Conservation (phyloP, 1,140 invertebrate genomes). For the Leucophenga varia region DNA sequence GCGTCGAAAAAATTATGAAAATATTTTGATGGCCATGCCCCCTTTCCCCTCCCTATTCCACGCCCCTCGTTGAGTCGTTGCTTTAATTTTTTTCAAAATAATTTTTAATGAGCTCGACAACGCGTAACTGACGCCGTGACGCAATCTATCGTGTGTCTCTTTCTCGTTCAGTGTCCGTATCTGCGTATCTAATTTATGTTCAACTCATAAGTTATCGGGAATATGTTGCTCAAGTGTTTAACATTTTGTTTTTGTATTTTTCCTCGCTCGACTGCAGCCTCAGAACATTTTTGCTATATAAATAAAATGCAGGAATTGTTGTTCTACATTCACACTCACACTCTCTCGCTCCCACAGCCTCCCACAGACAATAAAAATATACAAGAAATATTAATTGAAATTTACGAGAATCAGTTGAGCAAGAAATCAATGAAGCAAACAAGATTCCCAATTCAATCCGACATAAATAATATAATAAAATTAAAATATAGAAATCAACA, state of each 20-base stretch:
- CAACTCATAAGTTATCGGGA: conserved; percentile 21
- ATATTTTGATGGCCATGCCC: conserved; percentile 10
- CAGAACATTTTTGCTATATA: conserved; percentile 12
- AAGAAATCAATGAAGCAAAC: conserved; percentile 14
- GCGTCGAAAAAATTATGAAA: conserved; percentile 14
- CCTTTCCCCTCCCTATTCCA: neutral
- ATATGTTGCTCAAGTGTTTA: conserved; percentile 16
- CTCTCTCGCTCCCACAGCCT: too few relatives aligned
- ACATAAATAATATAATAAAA: conserved; percentile 12
- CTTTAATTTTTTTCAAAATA: conserved; percentile 12
- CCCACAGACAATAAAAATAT: conserved; percentile 2
- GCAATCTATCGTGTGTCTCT: conserved; percentile 7
- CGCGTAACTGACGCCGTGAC: conserved; percentile 9
- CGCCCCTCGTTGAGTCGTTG: conserved; percentile 12
- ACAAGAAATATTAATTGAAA: conserved; percentile 18
- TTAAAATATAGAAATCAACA: too few relatives aligned
- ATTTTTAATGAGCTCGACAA: conserved; percentile 18
- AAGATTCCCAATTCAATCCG: conserved; percentile 5
- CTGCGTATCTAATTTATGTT: conserved; percentile 21
- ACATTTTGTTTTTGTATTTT: neutral
- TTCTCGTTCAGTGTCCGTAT: conserved; percentile 11
- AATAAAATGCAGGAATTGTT: conserved; percentile 23
- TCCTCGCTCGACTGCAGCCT: conserved; percentile 9
- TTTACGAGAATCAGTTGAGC: conserved; percentile 12
- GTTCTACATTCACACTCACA: conserved; percentile 2